phyloP scores from a whole-genome alignment of 2,888 invertebrate genomes.

The Homarus gammarus region DNA sequence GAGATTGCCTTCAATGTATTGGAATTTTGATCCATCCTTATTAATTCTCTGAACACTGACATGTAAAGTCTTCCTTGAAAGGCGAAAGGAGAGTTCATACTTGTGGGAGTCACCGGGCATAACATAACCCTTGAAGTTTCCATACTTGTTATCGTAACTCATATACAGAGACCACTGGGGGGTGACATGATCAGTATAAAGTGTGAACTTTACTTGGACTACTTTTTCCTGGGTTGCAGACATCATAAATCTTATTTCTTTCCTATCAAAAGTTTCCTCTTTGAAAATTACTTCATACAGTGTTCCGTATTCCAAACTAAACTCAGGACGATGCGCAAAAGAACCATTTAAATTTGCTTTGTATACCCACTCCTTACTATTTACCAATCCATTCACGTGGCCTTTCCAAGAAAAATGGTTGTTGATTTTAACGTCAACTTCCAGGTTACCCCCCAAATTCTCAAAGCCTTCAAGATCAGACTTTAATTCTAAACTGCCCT shows the following conservation, averaged over 20 bases:
- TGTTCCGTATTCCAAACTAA: constrained; percentile 29
- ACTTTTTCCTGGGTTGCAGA: not conserved
- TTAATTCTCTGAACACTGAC: constrained; percentile 23
- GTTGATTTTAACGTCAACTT: constrained; percentile 14
- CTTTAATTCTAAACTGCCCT: constrained; percentile 25
- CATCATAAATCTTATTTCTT: constrained; percentile 18
- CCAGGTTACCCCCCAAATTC: constrained; percentile 12
- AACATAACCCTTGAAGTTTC: constrained; percentile 29
- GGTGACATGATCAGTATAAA: not conserved
- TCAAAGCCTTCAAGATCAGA: constrained; percentile 38
- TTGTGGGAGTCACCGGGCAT: constrained; percentile 20
- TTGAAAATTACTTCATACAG: not conserved
- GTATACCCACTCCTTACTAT: not conserved
- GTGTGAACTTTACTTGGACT: not conserved
- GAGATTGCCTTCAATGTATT: constrained; percentile 49
- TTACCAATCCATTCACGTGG: not conserved
- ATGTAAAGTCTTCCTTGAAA: constrained; percentile 16
- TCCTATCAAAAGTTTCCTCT: constrained; percentile 24
- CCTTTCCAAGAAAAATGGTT: not conserved
- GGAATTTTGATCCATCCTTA: constrained; percentile 32
- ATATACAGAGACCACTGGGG: constrained; percentile 23
- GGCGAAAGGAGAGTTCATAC: constrained; percentile 27
- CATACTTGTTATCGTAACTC: not conserved
- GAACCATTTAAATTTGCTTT: constrained; percentile 18
- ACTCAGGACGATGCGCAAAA: not conserved